phyloP scores from a whole-genome alignment of 2,888 invertebrate genomes.

The Crossocerus cetratus region DNA sequence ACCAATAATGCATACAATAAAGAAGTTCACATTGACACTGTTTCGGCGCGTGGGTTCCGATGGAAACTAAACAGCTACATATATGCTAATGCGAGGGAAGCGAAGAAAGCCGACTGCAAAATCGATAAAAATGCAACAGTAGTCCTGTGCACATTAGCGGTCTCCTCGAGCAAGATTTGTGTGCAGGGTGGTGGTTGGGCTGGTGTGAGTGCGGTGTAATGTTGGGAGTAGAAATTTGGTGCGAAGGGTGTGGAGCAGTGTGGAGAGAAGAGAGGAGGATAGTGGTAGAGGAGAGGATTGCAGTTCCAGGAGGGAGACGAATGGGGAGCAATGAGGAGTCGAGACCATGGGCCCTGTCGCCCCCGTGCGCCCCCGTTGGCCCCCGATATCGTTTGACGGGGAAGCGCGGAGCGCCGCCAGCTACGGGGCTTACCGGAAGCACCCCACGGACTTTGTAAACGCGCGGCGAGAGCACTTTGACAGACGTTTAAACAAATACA shows the following conservation, averaged over 20 bases:
- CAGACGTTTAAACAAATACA: constrained; percentile 66
- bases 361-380: constrained; percentile 56
- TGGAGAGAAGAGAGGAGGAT: constrained; percentile 1
- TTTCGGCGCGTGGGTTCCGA: no score
- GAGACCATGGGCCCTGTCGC: constrained; percentile 52
- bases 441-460: constrained; percentile 68
- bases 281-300: neutral
- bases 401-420: constrained; percentile 63
- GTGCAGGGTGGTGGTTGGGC: neutral
- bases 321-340: constrained; percentile 11
- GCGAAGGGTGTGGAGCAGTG: neutral
- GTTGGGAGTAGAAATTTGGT: neutral
- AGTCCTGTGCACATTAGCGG: no score
- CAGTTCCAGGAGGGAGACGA: constrained; percentile 6
- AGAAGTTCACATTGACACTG: no score
- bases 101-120: no score
- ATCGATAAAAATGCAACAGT: no score
- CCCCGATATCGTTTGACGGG: constrained; percentile 53
- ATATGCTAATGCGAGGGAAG: no score
- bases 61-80: no score
- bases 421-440: constrained; percentile 68
- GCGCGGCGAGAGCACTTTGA: constrained; percentile 54
- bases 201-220: constrained; percentile 33
- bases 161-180: no score
- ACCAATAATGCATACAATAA: no score